Base-by-base conservation (phyloP, 2,888 invertebrate species). In the Nemoura dubitans region DNA sequence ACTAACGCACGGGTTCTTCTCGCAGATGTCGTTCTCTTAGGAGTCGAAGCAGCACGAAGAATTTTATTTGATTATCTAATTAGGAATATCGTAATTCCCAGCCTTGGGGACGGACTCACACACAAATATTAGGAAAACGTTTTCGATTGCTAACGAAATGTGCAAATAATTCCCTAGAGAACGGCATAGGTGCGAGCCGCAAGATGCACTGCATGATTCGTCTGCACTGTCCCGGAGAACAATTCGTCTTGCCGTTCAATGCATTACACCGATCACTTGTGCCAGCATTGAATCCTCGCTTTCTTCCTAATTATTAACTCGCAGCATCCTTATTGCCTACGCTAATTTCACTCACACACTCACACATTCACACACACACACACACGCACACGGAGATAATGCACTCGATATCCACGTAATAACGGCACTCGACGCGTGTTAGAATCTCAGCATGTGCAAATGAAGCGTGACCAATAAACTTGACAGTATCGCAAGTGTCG, bases 1-100 rank as follows among this genome's bases (percentile, higher is more conserved):
- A 36, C 36, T 36, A 36, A 36, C 36, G 36, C 36, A 59, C 21
- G 14, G 59, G 3, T 59, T 59, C 16, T 59, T 59, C 59, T 59
- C 10, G 59, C 59, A 59, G 59, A 59, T 59, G 21, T 59, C 59
- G 59, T 21, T 21, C 59, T 59, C 16, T 59, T 59, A 7, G 59
- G 21, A 59, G 78, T 28, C 10, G 78, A 78, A 81, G 29, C 6
- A n/a, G 28, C 81, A 21, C 29, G n/a, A 81, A n/a, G 30, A 28
- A 28, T 81, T 80, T 30, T 81, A 81, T 81, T 81, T 81, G 81
- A 81, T 81, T 81, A n/a, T 81, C 78, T 14, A 29, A 81, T 81
- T 81, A 81, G 81, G 81, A 81, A 81, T 27, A 81, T 30, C n/a
- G 81, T 81, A n/a, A 81, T 81, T 30, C n/a, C 29, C n/a, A 81